Evolutionary conservation across 2,113 vertebrate genomes (phyloP).

Genomic region (Conger conger): DNA sequence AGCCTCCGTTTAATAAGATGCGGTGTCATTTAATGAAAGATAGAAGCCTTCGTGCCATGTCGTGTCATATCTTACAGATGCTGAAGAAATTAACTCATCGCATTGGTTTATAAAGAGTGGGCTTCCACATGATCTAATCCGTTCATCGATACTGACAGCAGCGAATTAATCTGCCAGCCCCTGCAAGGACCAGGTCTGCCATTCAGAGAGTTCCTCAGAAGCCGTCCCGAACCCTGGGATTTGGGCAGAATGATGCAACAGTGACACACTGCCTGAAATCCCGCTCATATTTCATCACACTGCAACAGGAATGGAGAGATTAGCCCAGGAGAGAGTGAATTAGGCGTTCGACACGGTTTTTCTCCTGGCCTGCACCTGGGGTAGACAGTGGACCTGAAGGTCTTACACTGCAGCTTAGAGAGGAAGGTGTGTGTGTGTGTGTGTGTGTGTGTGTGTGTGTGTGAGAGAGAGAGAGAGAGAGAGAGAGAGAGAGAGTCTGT

Average conservation of each 20-base stretch:
- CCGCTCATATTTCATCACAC: not conserved
- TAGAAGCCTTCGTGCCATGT: not conserved
- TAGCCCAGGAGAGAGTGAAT: not conserved
- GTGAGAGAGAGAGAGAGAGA: too few relatives aligned
- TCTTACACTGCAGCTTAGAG: too few relatives aligned
- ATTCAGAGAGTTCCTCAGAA: not conserved
- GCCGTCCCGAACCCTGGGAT: not conserved
- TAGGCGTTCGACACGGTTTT: not conserved
- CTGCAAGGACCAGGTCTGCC: not conserved
- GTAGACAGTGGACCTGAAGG: too few relatives aligned
- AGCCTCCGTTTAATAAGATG: too few relatives aligned
- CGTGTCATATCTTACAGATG: not conserved
- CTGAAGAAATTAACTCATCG: not conserved
- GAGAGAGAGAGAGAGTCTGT: too few relatives aligned
- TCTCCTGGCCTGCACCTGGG: too few relatives aligned
- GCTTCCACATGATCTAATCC: not conserved
- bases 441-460: too few relatives aligned
- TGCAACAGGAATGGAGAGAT: not conserved
- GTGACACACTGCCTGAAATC: not conserved
- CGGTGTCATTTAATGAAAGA: too few relatives aligned
- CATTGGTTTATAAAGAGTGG: not conserved
- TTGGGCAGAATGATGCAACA: not conserved
- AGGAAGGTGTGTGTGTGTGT: too few relatives aligned
- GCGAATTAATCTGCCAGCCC: not conserved
- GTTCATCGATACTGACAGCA: not conserved